These are phyloP conservation scores for Girardinichthys multiradiatus DNA, from an alignment of 2,113 vertebrate genomes.

Conservation along the genomic window DNA sequence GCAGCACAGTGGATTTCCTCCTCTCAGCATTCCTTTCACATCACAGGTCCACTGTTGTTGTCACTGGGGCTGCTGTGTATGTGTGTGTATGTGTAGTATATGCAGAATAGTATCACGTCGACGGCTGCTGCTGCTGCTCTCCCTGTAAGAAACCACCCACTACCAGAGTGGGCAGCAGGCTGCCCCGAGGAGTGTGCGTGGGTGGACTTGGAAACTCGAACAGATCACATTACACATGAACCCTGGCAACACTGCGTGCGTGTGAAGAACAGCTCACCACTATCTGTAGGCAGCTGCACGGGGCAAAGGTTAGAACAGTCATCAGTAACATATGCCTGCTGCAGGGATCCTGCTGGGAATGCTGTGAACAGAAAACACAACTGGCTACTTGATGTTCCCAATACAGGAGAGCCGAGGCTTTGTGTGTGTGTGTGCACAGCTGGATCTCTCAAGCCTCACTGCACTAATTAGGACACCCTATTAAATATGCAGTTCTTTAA, in stretches of 20 bases:
- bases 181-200: slow-evolving; percentile 79
- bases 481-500: neutral
- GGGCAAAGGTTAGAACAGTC: slow-evolving; percentile 76
- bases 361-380: slow-evolving; percentile 62
- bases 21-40: slow-evolving; percentile 58
- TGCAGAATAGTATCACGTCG: slow-evolving; percentile 72
- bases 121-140: slow-evolving; percentile 60
- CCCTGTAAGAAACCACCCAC: slow-evolving; percentile 79
- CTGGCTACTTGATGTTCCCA: slow-evolving; percentile 59
- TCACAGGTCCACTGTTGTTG: slow-evolving; percentile 53
- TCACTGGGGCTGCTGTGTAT: slow-evolving; percentile 59
- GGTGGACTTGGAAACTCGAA: slow-evolving; percentile 79
- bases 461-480: slow-evolving; percentile 1
- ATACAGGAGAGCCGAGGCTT: slow-evolving; percentile 48
- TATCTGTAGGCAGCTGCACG: slow-evolving; percentile 78
- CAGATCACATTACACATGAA: slow-evolving; percentile 81
- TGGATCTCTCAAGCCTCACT: slow-evolving; percentile 26
- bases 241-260: slow-evolving; percentile 72
- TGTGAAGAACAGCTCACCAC: slow-evolving; percentile 75
- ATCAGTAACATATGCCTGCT: slow-evolving; percentile 78
- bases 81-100: slow-evolving; percentile 60
- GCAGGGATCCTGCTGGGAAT: slow-evolving; percentile 71
- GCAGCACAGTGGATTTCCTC: slow-evolving; percentile 54
- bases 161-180: slow-evolving; percentile 79
- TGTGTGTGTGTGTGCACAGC: slow-evolving; percentile 28